Percentiles rank a stretch among this genome's conserved stretches.
Conservation (phyloP, 2,888 invertebrate genomes). For the Yponomeuta malinellus region DNA sequence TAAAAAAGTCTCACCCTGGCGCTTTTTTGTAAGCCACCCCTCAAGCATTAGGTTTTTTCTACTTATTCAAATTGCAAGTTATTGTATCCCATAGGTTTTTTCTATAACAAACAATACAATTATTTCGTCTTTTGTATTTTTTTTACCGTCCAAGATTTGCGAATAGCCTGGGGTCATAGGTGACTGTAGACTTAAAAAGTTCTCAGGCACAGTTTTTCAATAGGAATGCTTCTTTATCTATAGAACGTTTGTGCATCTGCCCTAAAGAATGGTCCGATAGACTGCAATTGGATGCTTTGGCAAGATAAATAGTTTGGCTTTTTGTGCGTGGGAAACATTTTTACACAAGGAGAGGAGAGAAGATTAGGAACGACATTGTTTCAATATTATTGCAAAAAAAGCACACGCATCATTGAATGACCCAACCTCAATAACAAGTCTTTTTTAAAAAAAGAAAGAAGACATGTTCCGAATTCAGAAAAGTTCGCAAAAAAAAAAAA, state of each 20-base stretch:
- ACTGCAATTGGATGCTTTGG: conserved; percentile 27
- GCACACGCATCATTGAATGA: not conserved
- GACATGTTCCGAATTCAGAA: not conserved
- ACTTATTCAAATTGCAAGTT: conserved; percentile 66
- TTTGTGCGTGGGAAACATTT: conserved; percentile 40
- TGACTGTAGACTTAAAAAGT: conserved; percentile 50
- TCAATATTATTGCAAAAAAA: not conserved
- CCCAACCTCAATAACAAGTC: no score
- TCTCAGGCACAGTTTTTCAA: conserved; percentile 60
- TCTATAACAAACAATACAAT: conserved; percentile 53
- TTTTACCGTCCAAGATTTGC: conserved; percentile 52
- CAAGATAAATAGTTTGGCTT: conserved; percentile 28
- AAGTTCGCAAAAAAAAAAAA: not conserved
- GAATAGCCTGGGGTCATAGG: conserved; percentile 70
- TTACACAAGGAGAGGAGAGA: not conserved
- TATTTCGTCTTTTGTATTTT: conserved; percentile 58
- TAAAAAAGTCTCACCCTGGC: conserved; percentile 56
- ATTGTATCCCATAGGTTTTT: conserved; percentile 62
- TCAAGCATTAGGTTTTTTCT: conserved; percentile 41
- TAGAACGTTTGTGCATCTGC: conserved; percentile 52
- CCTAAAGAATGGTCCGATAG: conserved; percentile 25
- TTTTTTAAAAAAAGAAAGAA: not conserved
- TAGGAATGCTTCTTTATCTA: conserved; percentile 40
- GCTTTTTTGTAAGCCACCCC: conserved; percentile 59
- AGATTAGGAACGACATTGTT: not conserved